phyloP scores from a whole-genome alignment of 2,113 vertebrate species.

The Anarrhichthys ocellatus region DNA sequence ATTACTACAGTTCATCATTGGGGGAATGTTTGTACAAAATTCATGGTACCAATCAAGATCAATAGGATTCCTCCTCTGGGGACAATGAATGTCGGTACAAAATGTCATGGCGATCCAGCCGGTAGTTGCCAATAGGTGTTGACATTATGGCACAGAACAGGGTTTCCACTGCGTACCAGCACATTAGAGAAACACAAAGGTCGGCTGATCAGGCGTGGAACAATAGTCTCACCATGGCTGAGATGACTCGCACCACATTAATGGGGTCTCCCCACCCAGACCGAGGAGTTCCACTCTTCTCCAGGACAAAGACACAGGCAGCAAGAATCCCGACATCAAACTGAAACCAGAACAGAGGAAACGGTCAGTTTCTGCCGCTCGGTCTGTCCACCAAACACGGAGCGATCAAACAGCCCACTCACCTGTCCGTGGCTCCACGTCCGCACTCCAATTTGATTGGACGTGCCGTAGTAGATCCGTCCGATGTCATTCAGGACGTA shows the following conservation, averaged over 20 bases:
- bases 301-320: slow-evolving; percentile 87
- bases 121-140: too few relatives aligned
- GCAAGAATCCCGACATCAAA: slow-evolving; percentile 87
- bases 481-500: slow-evolving; percentile 91
- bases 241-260: slow-evolving; percentile 88
- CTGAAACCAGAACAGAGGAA: slow-evolving; percentile 69
- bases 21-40: neutral
- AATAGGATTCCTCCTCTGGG: neutral
- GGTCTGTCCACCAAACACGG: neutral
- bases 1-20: too few relatives aligned
- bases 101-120: too few relatives aligned
- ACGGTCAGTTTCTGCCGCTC: neutral
- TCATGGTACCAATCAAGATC: neutral
- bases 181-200: neutral
- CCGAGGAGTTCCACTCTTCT: slow-evolving; percentile 83
- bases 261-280: slow-evolving; percentile 87
- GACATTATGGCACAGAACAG: too few relatives aligned
- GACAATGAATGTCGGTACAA: neutral
- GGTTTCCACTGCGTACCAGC: too few relatives aligned
- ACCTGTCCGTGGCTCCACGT: slow-evolving; percentile 95
- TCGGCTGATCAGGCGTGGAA: too few relatives aligned
- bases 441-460: slow-evolving; percentile 88
- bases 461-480: slow-evolving; percentile 90
- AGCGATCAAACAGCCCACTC: neutral
- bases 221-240: slow-evolving; percentile 86